A percentile compares a stretch with the other conserved stretches of the same genome.
These are phyloP conservation scores for Hydraecia micacea DNA, from an alignment of 2,888 invertebrate genomes.

Conservation along the genomic window DNA sequence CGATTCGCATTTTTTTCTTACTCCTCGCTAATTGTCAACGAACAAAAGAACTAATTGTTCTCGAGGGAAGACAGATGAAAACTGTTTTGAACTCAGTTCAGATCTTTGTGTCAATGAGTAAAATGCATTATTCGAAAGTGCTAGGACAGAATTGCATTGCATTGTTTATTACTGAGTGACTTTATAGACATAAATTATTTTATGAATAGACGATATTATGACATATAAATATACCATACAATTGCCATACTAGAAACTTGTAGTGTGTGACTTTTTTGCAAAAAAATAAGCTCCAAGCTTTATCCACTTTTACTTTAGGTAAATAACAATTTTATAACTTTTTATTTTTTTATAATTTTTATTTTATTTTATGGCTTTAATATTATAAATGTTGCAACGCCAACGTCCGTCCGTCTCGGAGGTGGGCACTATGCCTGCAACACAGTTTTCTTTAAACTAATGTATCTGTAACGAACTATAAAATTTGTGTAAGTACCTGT, in stretches of 20 bases:
- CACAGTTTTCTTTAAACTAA: neutral
- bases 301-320: neutral
- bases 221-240: neutral
- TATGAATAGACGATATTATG: neutral
- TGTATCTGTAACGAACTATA: neutral
- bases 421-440: neutral
- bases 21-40: constrained; percentile 44
- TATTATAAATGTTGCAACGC: neutral
- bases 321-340: too few relatives aligned
- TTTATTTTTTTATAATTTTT: too few relatives aligned
- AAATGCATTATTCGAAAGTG: constrained; percentile 15
- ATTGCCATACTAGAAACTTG: neutral
- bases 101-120: constrained; percentile 19
- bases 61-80: constrained; percentile 10
- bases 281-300: neutral
- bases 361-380: too few relatives aligned
- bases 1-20: constrained; percentile 38
- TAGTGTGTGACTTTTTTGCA: neutral
- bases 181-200: neutral
- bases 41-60: constrained; percentile 46
- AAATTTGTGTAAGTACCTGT: neutral
- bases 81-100: constrained; percentile 24
- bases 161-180: constrained; percentile 3
- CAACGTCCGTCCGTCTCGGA: neutral
- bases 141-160: neutral